phyloP scores from a whole-genome alignment of 2,797 vertebrate genomes.

The Echiichthys vipera region DNA sequence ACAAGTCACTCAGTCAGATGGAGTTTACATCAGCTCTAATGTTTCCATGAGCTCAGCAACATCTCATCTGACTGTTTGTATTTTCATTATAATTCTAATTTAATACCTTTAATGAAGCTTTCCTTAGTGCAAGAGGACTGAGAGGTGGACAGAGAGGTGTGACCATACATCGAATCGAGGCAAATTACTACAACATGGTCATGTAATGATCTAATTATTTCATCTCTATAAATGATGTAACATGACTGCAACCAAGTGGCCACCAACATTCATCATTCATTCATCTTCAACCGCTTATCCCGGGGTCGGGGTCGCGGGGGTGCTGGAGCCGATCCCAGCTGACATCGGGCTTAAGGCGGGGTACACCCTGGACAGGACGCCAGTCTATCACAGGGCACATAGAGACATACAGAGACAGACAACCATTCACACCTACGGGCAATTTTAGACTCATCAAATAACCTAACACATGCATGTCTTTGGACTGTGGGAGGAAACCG shows the following conservation, averaged over 20 bases:
- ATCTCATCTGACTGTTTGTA: constrained; percentile 5
- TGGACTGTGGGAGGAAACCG: too few relatives aligned
- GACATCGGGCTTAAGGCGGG: too few relatives aligned
- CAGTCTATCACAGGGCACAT: too few relatives aligned
- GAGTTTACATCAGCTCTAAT: constrained; percentile 6
- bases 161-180: not conserved
- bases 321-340: too few relatives aligned
- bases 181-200: not conserved
- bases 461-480: too few relatives aligned
- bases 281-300: too few relatives aligned
- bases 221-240: constrained; percentile 22
- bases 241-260: constrained; percentile 2
- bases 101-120: not conserved
- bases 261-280: too few relatives aligned
- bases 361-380: too few relatives aligned
- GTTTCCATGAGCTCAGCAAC: not conserved
- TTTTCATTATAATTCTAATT: constrained; percentile 16
- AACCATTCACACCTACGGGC: too few relatives aligned
- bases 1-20: not conserved
- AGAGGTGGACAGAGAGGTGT: constrained; percentile 5
- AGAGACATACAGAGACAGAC: too few relatives aligned
- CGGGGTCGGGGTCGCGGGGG: too few relatives aligned
- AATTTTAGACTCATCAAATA: too few relatives aligned
- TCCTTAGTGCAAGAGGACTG: not conserved
- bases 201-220: constrained; percentile 18